A percentile compares a stretch with the other conserved stretches of the same genome.
phyloP scores from a whole-genome alignment of 92 coral and sea anemone genomes.

The Epizoanthus fatuus region DNA sequence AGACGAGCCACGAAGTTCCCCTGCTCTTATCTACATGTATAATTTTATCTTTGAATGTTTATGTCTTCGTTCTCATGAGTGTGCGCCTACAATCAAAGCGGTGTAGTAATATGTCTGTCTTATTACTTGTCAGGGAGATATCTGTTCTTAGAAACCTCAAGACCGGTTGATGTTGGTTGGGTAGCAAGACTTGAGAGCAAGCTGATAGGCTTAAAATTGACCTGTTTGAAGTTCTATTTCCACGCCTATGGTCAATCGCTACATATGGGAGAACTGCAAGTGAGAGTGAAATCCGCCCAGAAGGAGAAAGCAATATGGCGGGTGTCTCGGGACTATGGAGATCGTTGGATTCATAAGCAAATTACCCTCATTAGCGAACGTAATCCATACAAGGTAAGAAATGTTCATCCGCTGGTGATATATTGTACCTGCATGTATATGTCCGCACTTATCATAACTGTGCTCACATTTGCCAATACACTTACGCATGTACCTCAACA shows the following conservation, averaged over 20 bases:
- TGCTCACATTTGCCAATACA: too few species aligned
- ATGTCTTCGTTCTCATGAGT: too few species aligned
- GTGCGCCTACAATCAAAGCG: too few species aligned
- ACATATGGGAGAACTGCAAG: not conserved
- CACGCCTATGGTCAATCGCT: too few species aligned
- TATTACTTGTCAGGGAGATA: conserved; percentile 69
- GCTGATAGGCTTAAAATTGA: conserved; percentile 79
- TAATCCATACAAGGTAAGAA: conserved; percentile 74
- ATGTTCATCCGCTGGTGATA: not conserved
- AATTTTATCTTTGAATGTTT: too few species aligned
- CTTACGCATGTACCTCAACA: too few species aligned
- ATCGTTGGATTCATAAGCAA: conserved; percentile 72
- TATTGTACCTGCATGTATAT: too few species aligned
- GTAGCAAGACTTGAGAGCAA: not conserved
- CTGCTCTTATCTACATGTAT: too few species aligned
- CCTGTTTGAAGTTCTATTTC: conserved; percentile 62
- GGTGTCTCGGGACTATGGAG: conserved; percentile 65
- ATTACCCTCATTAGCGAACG: conserved; percentile 68
- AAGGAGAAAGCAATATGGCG: conserved; percentile 78
- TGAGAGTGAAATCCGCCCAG: conserved; percentile 51
- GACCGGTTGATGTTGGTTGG: conserved; percentile 58
- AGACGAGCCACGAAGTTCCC: too few species aligned
- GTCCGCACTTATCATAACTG: too few species aligned
- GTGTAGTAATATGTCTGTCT: too few species aligned
- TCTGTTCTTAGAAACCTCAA: conserved; percentile 88